These are phyloP conservation scores for Pangasius krempfi DNA, from an alignment of 2,797 vertebrate genomes.

Conservation along the genomic window DNA sequence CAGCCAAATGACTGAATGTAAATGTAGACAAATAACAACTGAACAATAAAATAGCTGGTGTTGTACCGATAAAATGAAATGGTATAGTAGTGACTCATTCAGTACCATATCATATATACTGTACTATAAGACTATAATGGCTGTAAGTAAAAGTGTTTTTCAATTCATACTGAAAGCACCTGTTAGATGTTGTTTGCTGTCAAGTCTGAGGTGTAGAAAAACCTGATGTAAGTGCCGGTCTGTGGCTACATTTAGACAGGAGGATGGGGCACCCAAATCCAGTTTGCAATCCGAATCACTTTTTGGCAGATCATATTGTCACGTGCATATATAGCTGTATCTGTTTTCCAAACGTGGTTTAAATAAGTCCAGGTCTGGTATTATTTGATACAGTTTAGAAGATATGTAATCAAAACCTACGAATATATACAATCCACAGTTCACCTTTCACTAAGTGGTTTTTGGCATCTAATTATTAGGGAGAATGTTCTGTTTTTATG, in stretches of 20 bases:
- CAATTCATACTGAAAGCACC: slow-evolving; percentile 1
- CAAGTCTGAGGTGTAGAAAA: background rate
- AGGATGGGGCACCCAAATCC: background rate
- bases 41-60: background rate
- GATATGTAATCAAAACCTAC: background rate
- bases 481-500: background rate
- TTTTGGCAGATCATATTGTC: background rate
- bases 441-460: background rate
- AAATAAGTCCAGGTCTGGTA: background rate
- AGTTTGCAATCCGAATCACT: background rate
- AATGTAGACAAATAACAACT: background rate
- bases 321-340: background rate
- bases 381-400: background rate
- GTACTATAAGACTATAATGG: background rate
- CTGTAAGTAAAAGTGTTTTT: slow-evolving; percentile 10
- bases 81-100: background rate
- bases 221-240: background rate
- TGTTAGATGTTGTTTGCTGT: background rate
- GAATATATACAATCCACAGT: background rate
- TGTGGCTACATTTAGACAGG: background rate
- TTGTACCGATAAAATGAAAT: background rate
- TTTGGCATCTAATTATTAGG: background rate
- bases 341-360: background rate
- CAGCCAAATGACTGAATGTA: background rate
- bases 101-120: background rate